Conservation (phyloP, 53 echinoderm and acorn worm genomes). For the Antedon mediterranea region DNA sequence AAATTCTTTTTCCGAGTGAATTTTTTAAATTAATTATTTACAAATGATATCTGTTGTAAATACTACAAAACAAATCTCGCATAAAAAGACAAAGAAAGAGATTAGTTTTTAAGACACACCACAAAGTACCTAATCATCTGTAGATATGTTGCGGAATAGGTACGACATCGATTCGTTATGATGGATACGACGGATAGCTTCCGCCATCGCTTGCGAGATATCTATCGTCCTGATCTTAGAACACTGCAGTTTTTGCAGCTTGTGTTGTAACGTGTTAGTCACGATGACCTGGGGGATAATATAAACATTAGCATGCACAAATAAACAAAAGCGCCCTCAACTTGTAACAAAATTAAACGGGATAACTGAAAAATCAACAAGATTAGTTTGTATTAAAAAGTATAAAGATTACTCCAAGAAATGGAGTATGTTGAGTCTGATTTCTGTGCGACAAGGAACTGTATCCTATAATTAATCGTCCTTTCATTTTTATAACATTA, state of each 20-base stretch:
- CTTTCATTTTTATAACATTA: no score
- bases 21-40: no score
- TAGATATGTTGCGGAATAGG: constrained; percentile 5
- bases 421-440: no score
- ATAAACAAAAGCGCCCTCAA: neutral
- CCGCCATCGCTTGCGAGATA: neutral
- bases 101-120: neutral
- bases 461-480: no score
- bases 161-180: constrained; percentile 7
- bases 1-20: no score
- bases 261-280: constrained; percentile 5
- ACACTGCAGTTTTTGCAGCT: constrained; percentile 10
- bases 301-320: neutral
- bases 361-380: no score
- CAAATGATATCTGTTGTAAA: no score
- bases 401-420: no score
- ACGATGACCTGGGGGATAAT: constrained; percentile 2
- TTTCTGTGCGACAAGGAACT: no score
- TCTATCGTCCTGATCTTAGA: constrained; percentile 6
- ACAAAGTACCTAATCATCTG: neutral
- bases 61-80: no score
- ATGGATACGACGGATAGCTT: constrained; percentile 7
- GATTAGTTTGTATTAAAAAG: no score
- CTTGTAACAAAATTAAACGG: neutral
- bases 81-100: neutral